These are phyloP conservation scores for Oscheius sp. DNA, from an alignment of 2,888 invertebrate genomes.

Conservation along the genomic window DNA sequence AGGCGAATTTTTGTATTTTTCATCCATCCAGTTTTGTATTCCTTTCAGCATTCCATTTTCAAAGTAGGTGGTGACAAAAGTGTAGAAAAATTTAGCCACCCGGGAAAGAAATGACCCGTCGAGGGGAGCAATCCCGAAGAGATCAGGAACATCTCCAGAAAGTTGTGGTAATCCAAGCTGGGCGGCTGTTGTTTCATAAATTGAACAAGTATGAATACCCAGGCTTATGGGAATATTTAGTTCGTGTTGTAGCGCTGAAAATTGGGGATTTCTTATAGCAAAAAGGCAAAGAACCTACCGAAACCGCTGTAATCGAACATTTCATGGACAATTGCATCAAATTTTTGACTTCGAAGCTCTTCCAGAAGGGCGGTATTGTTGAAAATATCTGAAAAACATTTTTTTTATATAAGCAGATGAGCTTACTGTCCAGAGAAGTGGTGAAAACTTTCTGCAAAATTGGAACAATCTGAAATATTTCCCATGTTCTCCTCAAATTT, in stretches of 20 bases:
- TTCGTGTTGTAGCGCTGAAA: slow-evolving; percentile 17
- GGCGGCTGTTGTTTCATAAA: slow-evolving; percentile 46
- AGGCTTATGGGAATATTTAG: slow-evolving; percentile 45
- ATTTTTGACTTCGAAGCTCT: slow-evolving; percentile 10
- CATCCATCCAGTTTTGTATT: slow-evolving; percentile 43
- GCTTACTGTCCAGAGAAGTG: not conserved
- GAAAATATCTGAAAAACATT: slow-evolving; percentile 9
- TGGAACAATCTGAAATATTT: not conserved
- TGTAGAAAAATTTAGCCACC: slow-evolving; percentile 42
- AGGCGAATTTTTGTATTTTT: slow-evolving; percentile 25
- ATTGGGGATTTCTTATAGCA: slow-evolving; percentile 23
- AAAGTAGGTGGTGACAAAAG: slow-evolving; percentile 43
- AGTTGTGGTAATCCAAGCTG: slow-evolving; percentile 46
- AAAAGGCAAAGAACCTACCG: slow-evolving; percentile 3
- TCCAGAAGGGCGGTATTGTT: slow-evolving; percentile 11
- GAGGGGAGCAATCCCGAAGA: slow-evolving; percentile 6
- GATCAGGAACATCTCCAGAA: slow-evolving; percentile 39
- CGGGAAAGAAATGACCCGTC: slow-evolving; percentile 36
- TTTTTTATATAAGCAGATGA: too few species aligned
- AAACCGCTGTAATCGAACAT: slow-evolving; percentile 30
- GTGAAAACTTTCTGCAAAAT: not conserved
- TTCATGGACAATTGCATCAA: slow-evolving; percentile 21
- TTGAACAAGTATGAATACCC: slow-evolving; percentile 44
- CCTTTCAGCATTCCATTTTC: slow-evolving; percentile 39
- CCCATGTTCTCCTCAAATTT: too few species aligned